A percentile compares a stretch with the other conserved stretches of the same genome.
Conservation (phyloP, 2,888 invertebrate genomes). For the Brachynemurus nebulosus region DNA sequence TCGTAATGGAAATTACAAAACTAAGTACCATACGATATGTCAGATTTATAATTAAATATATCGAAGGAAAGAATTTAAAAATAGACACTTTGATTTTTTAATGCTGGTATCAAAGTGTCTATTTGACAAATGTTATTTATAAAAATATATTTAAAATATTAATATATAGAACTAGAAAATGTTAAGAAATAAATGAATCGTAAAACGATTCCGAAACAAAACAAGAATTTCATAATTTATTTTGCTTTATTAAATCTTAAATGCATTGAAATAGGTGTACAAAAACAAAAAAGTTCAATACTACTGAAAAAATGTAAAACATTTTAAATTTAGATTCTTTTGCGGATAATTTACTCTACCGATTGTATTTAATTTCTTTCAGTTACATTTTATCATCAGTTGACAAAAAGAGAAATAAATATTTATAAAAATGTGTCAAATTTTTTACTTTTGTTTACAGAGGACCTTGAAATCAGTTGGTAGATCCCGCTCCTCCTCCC, state of each 20-base stretch:
- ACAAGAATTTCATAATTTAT: conserved; percentile 3
- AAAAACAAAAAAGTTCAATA: not conserved
- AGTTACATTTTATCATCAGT: conserved; percentile 8
- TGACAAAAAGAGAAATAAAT: conserved; percentile 10
- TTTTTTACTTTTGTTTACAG: conserved; percentile 1
- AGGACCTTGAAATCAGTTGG: not conserved
- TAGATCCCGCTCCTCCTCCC: conserved; percentile 3
- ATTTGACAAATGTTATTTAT: conserved; percentile 4
- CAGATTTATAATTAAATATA: no score
- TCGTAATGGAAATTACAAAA: not conserved
- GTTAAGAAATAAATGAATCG: conserved; percentile 4
- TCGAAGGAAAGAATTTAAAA: no score
- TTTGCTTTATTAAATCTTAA: conserved; percentile 2
- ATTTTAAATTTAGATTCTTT: not conserved
- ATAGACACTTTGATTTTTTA: no score
- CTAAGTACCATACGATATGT: not conserved
- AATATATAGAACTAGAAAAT: conserved; percentile 6
- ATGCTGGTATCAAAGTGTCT: no score
- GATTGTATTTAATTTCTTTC: conserved; percentile 7
- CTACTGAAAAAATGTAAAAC: not conserved
- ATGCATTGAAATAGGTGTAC: conserved; percentile 1
- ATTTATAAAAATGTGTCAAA: conserved; percentile 10
- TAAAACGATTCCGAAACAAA: not conserved
- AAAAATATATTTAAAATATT: conserved; percentile 5
- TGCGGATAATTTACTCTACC: not conserved